phyloP scores from a whole-genome alignment of 2,113 vertebrate species.

The Gobius niger region DNA sequence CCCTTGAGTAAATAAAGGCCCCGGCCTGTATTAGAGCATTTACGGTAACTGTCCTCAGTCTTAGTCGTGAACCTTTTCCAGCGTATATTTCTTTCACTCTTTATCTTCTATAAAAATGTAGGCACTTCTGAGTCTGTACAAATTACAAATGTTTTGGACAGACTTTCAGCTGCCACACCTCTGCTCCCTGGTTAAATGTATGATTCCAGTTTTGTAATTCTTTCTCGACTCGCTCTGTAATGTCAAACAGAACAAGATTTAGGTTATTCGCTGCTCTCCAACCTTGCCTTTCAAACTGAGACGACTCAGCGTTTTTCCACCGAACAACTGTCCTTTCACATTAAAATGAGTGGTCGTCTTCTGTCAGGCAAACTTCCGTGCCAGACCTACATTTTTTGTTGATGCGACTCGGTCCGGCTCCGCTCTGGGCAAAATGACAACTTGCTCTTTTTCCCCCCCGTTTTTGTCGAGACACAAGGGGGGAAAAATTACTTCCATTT shows the following conservation, averaged over 20 bases:
- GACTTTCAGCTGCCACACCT: too few species aligned
- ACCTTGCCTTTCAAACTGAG: slow-evolving; percentile 50
- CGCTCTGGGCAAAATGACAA: slow-evolving; percentile 83
- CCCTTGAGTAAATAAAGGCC: too few species aligned
- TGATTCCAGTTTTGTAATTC: neutral
- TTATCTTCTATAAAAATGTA: too few species aligned
- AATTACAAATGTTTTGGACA: too few species aligned
- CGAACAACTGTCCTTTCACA: slow-evolving; percentile 80
- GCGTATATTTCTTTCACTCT: too few species aligned
- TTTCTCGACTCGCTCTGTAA: slow-evolving; percentile 14
- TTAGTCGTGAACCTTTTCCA: too few species aligned
- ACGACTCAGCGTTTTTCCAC: slow-evolving; percentile 75
- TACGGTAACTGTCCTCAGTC: too few species aligned
- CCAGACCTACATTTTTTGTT: slow-evolving; percentile 69
- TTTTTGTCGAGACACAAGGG: slow-evolving; percentile 72
- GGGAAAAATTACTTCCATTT: slow-evolving; percentile 75
- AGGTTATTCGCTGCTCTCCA: slow-evolving; percentile 58
- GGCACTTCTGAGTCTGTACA: too few species aligned
- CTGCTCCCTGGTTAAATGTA: neutral
- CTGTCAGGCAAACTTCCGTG: slow-evolving; percentile 67
- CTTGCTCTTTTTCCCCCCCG: slow-evolving; percentile 69
- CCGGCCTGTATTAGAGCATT: too few species aligned
- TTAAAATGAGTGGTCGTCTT: slow-evolving; percentile 74
- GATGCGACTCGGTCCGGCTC: slow-evolving; percentile 59
- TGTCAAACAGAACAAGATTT: slow-evolving; percentile 54